Evolutionary conservation across 1,140 invertebrate species (phyloP), one percentile per base, ranked within the genome.

Genomic region (Semibalanus balanoides): DNA sequence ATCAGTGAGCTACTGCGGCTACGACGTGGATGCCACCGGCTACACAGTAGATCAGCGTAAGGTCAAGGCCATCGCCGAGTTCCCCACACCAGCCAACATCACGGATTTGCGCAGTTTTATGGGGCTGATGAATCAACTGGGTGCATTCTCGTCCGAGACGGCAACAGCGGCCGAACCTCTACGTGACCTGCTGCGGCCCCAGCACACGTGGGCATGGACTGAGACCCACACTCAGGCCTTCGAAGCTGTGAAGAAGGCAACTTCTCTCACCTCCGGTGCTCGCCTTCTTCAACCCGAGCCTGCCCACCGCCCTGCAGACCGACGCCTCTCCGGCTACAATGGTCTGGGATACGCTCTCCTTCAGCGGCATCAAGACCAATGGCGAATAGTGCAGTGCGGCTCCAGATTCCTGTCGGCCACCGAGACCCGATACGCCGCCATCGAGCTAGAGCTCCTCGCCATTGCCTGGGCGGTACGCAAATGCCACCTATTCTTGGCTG

Each of bases 371-470:
- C 19, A 27, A 27, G 73, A 43, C 0, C 5, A 30, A 74, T 74
- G 73, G 73, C 73, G 73, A 28, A 22, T 74, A n/a, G 43, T 74
- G 27, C 73, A 28, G 28, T 74, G 73, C 73, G n/a, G 73, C n/a
- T 40, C 31, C 11, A 22, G 73, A 43, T 74, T 74, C 43, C 19
- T 74, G 73, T 74, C 73, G 27, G 73, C 31, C n/a, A 22, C 73
- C 3, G 73, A 74, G 28, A 27, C 19, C 73, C 73, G 73, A 3
- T 74, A 74, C 43, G 73, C 73, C n/a, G n/a, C n/a, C n/a, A n/a
- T n/a, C n/a, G n/a, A n/a, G n/a, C n/a, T 74, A 11, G 73, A 74
- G 43, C n/a, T 74, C 22, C 73, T 74, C 19, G 73, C 73, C 27
- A 28, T 74, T 11, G n/a, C 43, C 0, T 74, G 73, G 73, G 73